Conservation (phyloP, 2,888 invertebrate genomes). For the Palloptera scutellata region DNA sequence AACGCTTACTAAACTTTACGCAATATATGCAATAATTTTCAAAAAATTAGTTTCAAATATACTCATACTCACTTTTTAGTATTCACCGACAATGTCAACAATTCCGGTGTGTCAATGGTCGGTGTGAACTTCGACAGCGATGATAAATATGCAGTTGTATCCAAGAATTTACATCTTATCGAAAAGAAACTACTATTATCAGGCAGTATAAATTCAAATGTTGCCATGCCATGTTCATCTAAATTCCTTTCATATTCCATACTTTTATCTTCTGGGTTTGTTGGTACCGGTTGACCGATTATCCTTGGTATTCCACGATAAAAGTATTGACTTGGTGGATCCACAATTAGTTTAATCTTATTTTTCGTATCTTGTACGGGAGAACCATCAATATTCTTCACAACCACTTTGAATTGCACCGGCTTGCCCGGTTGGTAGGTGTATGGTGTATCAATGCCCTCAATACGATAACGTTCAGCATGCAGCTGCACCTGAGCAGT, state of each 20-base stretch:
- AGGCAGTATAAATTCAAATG: conserved; percentile 69
- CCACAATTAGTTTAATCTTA: conserved; percentile 64
- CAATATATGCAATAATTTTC: no score
- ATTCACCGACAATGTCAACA: conserved; percentile 42
- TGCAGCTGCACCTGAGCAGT: conserved; percentile 78
- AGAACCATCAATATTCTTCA: conserved; percentile 74
- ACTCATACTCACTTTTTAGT: conserved; percentile 47
- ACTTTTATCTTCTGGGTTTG: conserved; percentile 52
- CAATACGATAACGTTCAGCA: conserved; percentile 76
- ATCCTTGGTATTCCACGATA: conserved; percentile 9
- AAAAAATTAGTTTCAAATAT: no score
- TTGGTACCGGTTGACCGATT: not conserved
- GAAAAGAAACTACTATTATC: conserved; percentile 48
- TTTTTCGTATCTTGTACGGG: conserved; percentile 70
- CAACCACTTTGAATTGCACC: conserved; percentile 79
- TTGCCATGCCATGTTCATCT: conserved; percentile 71
- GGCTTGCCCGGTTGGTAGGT: conserved; percentile 88
- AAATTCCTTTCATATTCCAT: conserved; percentile 55
- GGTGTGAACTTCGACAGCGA: conserved; percentile 43
- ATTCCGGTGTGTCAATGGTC: conserved; percentile 28
- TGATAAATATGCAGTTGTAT: conserved; percentile 42
- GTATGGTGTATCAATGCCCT: conserved; percentile 80
- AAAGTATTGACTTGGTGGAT: conserved; percentile 36
- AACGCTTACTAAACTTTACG: no score
- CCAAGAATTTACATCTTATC: conserved; percentile 43